A percentile compares a stretch with the other conserved stretches of the same genome.
phyloP scores from a whole-genome alignment of 2,113 vertebrate species.

The Boulengeromyrus knoepffleri region DNA sequence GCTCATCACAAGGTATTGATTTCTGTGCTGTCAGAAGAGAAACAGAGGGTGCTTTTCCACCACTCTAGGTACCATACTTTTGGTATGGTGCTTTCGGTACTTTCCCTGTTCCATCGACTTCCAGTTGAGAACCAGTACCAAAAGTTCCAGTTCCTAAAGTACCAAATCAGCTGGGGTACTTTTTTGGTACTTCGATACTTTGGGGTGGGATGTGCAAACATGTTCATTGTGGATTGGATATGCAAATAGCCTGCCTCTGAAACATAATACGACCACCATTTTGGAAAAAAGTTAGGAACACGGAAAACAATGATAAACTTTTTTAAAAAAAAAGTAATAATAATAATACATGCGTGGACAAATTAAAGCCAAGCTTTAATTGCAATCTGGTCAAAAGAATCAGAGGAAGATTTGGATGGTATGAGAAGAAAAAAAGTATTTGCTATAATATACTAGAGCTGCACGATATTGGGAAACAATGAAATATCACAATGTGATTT shows the following conservation, averaged over 20 bases:
- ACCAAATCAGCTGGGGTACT: neutral
- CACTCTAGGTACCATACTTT: neutral
- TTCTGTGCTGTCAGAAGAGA: neutral
- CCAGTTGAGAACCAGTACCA: neutral
- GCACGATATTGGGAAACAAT: neutral
- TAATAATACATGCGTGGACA: neutral
- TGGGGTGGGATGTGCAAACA: neutral
- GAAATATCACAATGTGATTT: neutral
- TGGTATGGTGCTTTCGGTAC: neutral
- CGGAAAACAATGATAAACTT: neutral
- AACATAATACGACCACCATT: neutral
- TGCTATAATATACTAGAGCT: neutral
- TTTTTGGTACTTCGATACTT: neutral
- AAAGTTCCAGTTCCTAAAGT: neutral
- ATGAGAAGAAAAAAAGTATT: neutral
- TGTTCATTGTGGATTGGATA: neutral
- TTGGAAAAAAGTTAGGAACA: neutral
- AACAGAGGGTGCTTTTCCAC: neutral
- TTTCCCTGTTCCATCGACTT: neutral
- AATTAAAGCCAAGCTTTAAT: neutral
- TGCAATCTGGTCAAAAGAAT: neutral
- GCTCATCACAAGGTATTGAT: constrained; percentile 74
- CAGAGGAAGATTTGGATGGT: neutral
- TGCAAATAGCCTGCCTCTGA: neutral
- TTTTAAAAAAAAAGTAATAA: neutral